Evolutionary conservation across 2,113 vertebrate species (phyloP).

Genomic region (Oxyura jamaicensis): DNA sequence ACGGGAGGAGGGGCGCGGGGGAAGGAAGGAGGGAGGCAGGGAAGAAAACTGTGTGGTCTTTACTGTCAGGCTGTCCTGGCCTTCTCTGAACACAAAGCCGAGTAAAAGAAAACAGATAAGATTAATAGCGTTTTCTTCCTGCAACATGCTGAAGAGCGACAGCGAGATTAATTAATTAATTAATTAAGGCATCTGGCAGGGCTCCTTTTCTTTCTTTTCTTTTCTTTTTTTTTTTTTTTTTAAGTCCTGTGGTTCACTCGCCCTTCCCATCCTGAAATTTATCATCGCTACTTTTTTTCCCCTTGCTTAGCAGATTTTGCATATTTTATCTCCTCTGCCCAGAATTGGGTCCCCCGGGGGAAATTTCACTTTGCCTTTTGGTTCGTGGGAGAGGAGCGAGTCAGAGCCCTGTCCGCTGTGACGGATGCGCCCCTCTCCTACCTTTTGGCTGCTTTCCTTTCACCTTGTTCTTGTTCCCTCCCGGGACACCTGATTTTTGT

Average conservation of each 20-base stretch:
- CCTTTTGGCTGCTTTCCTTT: background rate
- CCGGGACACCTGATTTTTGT: background rate
- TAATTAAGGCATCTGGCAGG: constrained; percentile 52
- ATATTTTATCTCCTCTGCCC: background rate
- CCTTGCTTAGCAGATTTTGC: accelerated
- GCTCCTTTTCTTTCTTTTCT: background rate
- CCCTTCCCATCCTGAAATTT: background rate
- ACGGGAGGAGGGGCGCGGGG: constrained; percentile 11
- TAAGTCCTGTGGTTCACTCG: background rate
- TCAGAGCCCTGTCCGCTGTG: background rate
- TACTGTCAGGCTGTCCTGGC: constrained; percentile 75
- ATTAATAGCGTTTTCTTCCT: constrained; percentile 73
- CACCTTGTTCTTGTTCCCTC: constrained; percentile 12
- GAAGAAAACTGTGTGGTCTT: constrained; percentile 69
- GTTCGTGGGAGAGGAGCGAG: background rate
- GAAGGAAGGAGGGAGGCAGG: constrained; percentile 38
- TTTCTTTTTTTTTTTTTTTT: background rate
- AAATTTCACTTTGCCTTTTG: background rate
- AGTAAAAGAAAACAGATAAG: constrained; percentile 76
- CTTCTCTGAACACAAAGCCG: constrained; percentile 63
- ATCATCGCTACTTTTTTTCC: background rate
- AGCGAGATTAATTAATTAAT: constrained; percentile 71
- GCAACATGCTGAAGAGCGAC: constrained; percentile 65
- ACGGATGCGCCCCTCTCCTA: background rate
- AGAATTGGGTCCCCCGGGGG: background rate